Conservation (phyloP, 2,888 invertebrate genomes). For the Thereva unica region DNA sequence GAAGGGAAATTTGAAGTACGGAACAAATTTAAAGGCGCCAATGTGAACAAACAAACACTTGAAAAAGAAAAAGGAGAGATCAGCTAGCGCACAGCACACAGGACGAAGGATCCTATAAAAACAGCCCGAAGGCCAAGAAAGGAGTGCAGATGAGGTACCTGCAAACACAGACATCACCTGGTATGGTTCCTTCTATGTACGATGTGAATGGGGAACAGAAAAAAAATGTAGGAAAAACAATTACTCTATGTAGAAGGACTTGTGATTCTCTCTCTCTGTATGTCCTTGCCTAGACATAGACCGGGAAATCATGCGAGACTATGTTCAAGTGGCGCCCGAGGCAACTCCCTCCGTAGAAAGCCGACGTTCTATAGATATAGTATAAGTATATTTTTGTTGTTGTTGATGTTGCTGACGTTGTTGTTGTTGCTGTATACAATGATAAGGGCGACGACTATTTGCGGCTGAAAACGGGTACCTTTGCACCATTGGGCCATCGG, state of each 20-base stretch:
- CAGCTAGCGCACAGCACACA: not conserved
- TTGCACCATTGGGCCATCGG: not conserved
- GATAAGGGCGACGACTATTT: constrained; percentile 14
- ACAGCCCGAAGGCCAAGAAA: not conserved
- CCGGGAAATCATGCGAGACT: no score
- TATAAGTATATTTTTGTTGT: constrained; percentile 2
- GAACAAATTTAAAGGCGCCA: not conserved
- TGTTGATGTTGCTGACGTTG: not conserved
- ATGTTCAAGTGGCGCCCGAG: constrained; percentile 3
- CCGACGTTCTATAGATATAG: not conserved
- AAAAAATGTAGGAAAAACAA: constrained; percentile 15
- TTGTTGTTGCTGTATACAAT: constrained; percentile 3
- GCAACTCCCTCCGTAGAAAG: not conserved
- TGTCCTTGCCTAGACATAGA: no score
- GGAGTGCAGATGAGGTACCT: not conserved
- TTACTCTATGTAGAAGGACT: not conserved
- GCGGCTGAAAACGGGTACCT: constrained; percentile 7
- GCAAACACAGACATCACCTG: constrained; percentile 22
- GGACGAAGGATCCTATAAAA: not conserved
- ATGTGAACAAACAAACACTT: no score
- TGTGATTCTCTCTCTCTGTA: no score
- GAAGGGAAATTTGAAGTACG: constrained; percentile 3
- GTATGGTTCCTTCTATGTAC: not conserved
- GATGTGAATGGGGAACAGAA: not conserved
- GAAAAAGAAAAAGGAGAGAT: no score